phyloP scores from a whole-genome alignment of 2,888 invertebrate species.

The Drosophila antonietae region DNA sequence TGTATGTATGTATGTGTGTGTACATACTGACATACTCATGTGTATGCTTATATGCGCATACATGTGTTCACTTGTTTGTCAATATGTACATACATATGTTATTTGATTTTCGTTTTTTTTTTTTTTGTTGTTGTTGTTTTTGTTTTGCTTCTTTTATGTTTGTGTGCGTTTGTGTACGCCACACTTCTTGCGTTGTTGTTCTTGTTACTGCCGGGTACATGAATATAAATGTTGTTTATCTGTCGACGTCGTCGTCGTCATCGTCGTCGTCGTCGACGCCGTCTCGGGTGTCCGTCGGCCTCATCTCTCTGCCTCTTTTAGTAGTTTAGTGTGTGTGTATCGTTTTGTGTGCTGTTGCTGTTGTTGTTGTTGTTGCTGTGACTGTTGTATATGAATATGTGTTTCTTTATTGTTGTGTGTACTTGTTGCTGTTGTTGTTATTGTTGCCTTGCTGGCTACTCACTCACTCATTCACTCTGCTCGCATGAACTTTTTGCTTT shows the following conservation, averaged over 20 bases:
- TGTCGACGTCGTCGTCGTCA: conserved; percentile 43
- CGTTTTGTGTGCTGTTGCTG: conserved; percentile 34
- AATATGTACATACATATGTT: conserved; percentile 75
- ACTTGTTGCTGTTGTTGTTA: conserved; percentile 67
- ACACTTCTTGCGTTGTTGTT: conserved; percentile 55
- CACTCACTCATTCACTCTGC: conserved; percentile 37
- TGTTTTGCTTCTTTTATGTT: conserved; percentile 47
- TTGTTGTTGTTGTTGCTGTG: conserved; percentile 17
- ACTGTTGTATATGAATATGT: conserved; percentile 65
- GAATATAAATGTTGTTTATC: conserved; percentile 81
- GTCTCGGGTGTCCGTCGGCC: conserved; percentile 57
- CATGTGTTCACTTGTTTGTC: conserved; percentile 65
- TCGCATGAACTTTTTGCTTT: conserved; percentile 74
- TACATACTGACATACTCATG: conserved; percentile 25
- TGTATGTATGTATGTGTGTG: conserved; percentile 25
- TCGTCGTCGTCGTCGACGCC: conserved; percentile 36
- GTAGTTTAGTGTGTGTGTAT: conserved; percentile 67
- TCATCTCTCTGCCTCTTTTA: conserved; percentile 59
- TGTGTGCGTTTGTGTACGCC: conserved; percentile 45
- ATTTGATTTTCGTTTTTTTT: conserved; percentile 74
- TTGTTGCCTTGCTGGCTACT: conserved; percentile 46
- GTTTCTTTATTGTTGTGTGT: conserved; percentile 78
- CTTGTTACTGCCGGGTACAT: conserved; percentile 68
- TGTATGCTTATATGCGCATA: conserved; percentile 28
- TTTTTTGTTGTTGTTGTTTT: conserved; percentile 16